Conservation (phyloP, 1,140 invertebrate species). For the Zelostemma sp. region DNA sequence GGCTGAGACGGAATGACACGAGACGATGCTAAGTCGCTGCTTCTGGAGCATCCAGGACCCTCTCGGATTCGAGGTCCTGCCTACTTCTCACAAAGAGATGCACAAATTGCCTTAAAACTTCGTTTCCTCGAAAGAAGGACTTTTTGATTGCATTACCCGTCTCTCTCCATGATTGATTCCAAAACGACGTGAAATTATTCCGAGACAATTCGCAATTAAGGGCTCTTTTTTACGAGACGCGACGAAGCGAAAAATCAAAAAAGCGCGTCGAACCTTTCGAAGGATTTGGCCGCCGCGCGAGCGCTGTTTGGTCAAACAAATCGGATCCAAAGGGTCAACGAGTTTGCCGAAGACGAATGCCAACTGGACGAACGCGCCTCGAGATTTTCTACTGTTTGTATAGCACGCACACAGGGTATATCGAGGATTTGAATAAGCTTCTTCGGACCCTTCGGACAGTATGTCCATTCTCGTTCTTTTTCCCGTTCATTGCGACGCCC, state of each 20-base stretch:
- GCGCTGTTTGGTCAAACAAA: slow-evolving; percentile 33
- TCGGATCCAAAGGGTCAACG: slow-evolving; percentile 43
- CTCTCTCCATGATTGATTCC: slow-evolving; percentile 63
- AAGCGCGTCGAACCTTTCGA: too few relatives aligned
- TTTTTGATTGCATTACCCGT: slow-evolving; percentile 66
- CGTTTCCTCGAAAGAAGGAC: slow-evolving; percentile 68
- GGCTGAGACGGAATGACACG: slow-evolving; percentile 52
- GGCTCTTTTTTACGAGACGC: too few relatives aligned
- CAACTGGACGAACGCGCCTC: slow-evolving; percentile 37
- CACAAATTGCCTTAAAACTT: slow-evolving; percentile 69
- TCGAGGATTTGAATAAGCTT: slow-evolving; percentile 47
- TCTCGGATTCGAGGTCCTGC: slow-evolving; percentile 41
- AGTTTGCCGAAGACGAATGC: slow-evolving; percentile 41
- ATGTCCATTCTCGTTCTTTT: slow-evolving; percentile 44
- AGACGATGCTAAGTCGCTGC: slow-evolving; percentile 64
- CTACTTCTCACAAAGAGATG: slow-evolving; percentile 68
- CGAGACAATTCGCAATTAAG: slow-evolving; percentile 23
- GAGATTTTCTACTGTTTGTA: slow-evolving; percentile 39
- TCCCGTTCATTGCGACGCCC: slow-evolving; percentile 30
- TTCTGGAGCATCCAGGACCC: slow-evolving; percentile 35
- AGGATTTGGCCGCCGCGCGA: too few relatives aligned
- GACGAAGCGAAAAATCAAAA: background rate
- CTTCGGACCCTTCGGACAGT: slow-evolving; percentile 41
- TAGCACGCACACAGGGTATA: slow-evolving; percentile 27
- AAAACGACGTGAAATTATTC: slow-evolving; percentile 59